phyloP scores from a whole-genome alignment of 2,113 vertebrate species.

The Phodopus roborovskii region DNA sequence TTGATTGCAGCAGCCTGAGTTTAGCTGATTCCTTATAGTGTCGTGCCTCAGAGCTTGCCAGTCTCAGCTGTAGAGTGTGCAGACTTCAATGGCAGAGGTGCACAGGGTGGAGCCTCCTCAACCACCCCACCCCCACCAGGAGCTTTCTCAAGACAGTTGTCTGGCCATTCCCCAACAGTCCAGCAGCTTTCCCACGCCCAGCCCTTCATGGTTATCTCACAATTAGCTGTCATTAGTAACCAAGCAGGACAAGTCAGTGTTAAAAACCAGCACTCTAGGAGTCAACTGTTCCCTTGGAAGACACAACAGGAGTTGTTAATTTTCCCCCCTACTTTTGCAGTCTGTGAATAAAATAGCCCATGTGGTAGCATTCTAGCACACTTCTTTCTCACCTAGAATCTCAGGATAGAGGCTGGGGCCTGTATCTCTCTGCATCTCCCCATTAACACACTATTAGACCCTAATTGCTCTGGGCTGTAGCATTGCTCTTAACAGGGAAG shows the following conservation, averaged over 20 bases:
- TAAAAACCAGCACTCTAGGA: not conserved
- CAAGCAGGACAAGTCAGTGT: not conserved
- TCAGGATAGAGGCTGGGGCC: not conserved
- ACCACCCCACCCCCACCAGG: not conserved
- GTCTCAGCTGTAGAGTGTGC: not conserved
- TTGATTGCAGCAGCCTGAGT: not conserved
- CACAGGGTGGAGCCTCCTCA: rapidly evolving
- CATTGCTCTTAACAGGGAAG: slow-evolving; percentile 45
- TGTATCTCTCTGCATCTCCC: not conserved
- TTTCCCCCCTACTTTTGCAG: slow-evolving; percentile 5
- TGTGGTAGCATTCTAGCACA: not conserved
- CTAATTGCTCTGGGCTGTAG: slow-evolving; percentile 59
- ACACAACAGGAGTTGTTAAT: not conserved
- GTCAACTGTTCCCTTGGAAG: not conserved
- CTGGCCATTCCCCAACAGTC: not conserved
- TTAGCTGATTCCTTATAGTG: not conserved
- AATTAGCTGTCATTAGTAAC: not conserved
- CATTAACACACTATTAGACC: slow-evolving; percentile 58
- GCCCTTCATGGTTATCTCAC: not conserved
- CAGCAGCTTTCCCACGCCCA: rapidly evolving
- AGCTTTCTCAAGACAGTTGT: not conserved
- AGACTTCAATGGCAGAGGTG: not conserved
- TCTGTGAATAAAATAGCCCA: not conserved
- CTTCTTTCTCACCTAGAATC: not conserved
- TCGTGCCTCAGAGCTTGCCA: rapidly evolving